These are phyloP conservation scores for Drosophila cardini DNA, from an alignment of 1,140 invertebrate genomes.

Conservation along the genomic window DNA sequence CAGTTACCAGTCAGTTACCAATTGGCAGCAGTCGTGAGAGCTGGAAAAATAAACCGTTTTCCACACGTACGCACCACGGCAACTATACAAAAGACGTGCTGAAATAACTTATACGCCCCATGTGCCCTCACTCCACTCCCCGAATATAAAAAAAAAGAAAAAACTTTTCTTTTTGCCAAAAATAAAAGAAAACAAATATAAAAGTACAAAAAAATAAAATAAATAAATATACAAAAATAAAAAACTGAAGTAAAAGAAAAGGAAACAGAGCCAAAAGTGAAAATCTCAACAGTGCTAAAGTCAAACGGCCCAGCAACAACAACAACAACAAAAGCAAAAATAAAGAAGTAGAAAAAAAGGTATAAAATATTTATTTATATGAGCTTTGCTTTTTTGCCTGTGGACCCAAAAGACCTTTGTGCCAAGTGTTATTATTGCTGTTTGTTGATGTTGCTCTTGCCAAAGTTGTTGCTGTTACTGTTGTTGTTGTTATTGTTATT, in stretches of 20 bases:
- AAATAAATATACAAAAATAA: constrained; percentile 32
- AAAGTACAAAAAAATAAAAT: constrained; percentile 28
- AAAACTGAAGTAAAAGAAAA: constrained; percentile 29
- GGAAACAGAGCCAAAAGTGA: constrained; percentile 67
- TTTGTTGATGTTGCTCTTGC: constrained; percentile 54
- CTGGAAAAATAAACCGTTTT: constrained; percentile 58
- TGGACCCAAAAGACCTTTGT: constrained; percentile 57
- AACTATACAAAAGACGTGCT: constrained; percentile 78
- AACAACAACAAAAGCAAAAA: constrained; percentile 12
- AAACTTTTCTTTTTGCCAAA: constrained; percentile 55
- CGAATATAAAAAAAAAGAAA: constrained; percentile 46
- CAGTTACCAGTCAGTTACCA: constrained; percentile 3
- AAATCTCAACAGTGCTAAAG: constrained; percentile 79
- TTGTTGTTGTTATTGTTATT: constrained; percentile 32
- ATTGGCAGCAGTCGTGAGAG: constrained; percentile 30
- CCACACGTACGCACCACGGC: constrained; percentile 74
- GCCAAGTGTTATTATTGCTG: constrained; percentile 56
- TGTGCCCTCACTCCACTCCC: constrained; percentile 49
- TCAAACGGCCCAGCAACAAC: constrained; percentile 53
- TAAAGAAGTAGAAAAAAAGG: constrained; percentile 55
- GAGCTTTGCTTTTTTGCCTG: constrained; percentile 66
- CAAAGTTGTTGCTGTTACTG: constrained; percentile 32
- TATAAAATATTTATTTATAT: constrained; percentile 82
- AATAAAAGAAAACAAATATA: constrained; percentile 31
- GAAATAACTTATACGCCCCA: constrained; percentile 81